Conservation (phyloP, 2,113 vertebrate species). For the Colaptes auratus region DNA sequence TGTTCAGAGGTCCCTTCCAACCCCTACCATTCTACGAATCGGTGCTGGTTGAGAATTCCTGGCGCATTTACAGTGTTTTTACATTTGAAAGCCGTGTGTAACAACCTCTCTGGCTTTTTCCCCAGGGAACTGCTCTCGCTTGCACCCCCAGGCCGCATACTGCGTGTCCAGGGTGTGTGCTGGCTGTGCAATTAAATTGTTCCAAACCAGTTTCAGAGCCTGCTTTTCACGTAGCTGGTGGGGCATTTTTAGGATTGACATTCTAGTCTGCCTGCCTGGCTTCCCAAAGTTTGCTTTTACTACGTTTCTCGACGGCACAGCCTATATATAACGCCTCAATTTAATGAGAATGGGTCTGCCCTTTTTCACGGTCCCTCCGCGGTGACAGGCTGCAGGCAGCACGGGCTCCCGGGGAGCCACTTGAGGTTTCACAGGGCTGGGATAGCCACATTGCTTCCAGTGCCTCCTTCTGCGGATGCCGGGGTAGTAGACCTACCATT, state of each 20-base stretch:
- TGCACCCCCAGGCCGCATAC: neutral
- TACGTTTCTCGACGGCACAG: neutral
- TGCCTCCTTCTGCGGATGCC: fast-evolving
- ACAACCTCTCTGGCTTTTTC: neutral
- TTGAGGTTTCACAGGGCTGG: neutral
- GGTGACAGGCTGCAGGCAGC: neutral
- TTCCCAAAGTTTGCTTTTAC: neutral
- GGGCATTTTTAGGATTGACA: neutral
- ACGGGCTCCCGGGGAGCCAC: fast-evolving
- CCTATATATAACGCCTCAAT: neutral
- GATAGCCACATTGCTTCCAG: fast-evolving
- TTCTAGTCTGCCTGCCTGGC: neutral
- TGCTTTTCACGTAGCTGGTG: neutral
- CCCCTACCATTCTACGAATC: no score
- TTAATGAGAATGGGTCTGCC: neutral
- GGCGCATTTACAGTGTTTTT: neutral
- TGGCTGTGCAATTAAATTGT: neutral
- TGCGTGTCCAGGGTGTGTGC: neutral
- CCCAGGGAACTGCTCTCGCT: neutral
- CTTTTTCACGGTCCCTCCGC: neutral
- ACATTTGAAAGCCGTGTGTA: neutral
- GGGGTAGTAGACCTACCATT: neutral
- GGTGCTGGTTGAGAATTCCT: neutral
- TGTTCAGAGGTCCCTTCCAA: no score
- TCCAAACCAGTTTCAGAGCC: fast-evolving